Evolutionary conservation across 1,140 invertebrate species (phyloP).

Genomic region (Oryzaephilus surinamensis): DNA sequence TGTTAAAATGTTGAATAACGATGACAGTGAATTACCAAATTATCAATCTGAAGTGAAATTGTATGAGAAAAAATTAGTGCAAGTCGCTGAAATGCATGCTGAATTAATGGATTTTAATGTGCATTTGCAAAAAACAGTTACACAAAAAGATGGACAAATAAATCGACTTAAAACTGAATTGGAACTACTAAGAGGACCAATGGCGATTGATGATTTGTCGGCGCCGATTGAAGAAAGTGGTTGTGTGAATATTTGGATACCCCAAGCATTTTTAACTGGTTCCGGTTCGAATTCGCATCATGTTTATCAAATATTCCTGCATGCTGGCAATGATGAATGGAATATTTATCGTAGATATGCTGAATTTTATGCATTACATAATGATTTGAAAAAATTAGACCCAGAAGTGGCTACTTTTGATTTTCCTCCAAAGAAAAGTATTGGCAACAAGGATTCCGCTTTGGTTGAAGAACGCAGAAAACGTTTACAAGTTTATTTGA

Average conservation of each 20-base stretch:
- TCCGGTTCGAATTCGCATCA: constrained; percentile 57
- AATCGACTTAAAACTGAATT: constrained; percentile 55
- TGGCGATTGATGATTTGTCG: constrained; percentile 40
- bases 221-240: constrained; percentile 21
- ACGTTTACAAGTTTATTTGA: constrained; percentile 66
- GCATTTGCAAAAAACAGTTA: constrained; percentile 40
- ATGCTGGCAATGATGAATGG: constrained; percentile 83
- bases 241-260: constrained; percentile 80
- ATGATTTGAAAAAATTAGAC: constrained; percentile 71
- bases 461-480: constrained; percentile 69
- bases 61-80: constrained; percentile 82
- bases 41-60: constrained; percentile 65
- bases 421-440: constrained; percentile 88
- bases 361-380: constrained; percentile 76
- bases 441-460: constrained; percentile 73
- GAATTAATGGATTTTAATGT: constrained; percentile 92
- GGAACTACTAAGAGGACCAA: constrained; percentile 57
- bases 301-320: constrained; percentile 82
- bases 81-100: constrained; percentile 93
- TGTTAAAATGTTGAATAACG: constrained; percentile 69
- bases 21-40: constrained; percentile 37
- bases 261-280: constrained; percentile 72
- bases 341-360: constrained; percentile 87
- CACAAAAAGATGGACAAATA: constrained; percentile 53
- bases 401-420: constrained; percentile 66